phyloP scores from a whole-genome alignment of 2,888 invertebrate genomes.

The Eupithecia centaureata region DNA sequence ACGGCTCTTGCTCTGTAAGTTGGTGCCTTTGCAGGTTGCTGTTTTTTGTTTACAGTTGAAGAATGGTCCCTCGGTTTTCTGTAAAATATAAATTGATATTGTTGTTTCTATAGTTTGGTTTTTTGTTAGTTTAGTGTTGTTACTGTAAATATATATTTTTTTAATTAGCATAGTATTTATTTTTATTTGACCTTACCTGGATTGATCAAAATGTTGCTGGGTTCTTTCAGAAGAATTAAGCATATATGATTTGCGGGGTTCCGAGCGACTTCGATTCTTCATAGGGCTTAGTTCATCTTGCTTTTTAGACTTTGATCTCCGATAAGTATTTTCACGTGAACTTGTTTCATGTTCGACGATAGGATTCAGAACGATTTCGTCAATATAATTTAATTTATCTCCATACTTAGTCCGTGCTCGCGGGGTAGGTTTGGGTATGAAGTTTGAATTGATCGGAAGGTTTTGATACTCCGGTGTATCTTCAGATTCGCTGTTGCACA shows the following conservation, averaged over 20 bases:
- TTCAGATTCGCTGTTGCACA: constrained; percentile 75
- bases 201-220: constrained; percentile 41
- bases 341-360: constrained; percentile 63
- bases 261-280: constrained; percentile 67
- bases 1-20: constrained; percentile 34
- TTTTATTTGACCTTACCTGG: constrained; percentile 6
- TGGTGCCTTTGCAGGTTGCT: constrained; percentile 26
- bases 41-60: constrained; percentile 39
- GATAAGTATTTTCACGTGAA: constrained; percentile 41
- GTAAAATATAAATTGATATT: constrained; percentile 29
- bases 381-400: constrained; percentile 52
- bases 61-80: constrained; percentile 41
- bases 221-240: constrained; percentile 46
- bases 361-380: constrained; percentile 60
- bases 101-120: not conserved
- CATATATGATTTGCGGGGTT: constrained; percentile 64
- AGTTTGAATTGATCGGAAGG: constrained; percentile 60
- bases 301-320: constrained; percentile 59
- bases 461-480: constrained; percentile 75
- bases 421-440: constrained; percentile 68
- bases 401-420: constrained; percentile 65
- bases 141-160: not conserved
- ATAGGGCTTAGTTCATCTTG: constrained; percentile 50
- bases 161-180: not conserved
- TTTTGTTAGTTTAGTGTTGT: not conserved